Percentiles rank a stretch among this genome's conserved stretches.
phyloP scores from a whole-genome alignment of 2,797 vertebrate genomes.

The Poeciliopsis infans region DNA sequence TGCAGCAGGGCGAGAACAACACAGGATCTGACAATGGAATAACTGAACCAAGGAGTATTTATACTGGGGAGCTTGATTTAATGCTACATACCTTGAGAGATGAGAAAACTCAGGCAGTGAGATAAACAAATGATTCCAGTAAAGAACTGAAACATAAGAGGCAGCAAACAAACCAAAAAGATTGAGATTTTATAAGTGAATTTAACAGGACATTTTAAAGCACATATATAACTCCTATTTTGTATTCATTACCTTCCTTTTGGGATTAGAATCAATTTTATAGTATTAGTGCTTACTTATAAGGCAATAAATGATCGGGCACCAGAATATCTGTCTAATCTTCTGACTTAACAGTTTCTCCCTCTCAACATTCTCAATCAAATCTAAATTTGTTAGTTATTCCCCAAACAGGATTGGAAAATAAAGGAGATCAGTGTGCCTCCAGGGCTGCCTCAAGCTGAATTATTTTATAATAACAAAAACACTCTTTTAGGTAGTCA shows the following conservation, averaged over 20 bases:
- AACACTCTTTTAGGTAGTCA: background rate
- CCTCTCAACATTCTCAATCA: background rate
- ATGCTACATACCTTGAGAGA: background rate
- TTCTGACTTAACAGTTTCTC: background rate
- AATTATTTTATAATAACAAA: constrained; percentile 1
- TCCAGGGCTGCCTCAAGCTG: background rate
- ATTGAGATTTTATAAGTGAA: background rate
- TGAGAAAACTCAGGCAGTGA: background rate
- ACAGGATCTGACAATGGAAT: background rate
- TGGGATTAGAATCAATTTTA: background rate
- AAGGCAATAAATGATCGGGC: background rate
- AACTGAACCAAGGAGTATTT: background rate
- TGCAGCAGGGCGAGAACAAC: background rate
- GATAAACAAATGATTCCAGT: background rate
- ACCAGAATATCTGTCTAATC: constrained; percentile 1
- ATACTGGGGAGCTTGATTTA: background rate
- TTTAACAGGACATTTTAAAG: background rate
- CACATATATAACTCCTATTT: background rate
- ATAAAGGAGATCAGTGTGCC: background rate
- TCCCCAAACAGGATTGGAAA: background rate
- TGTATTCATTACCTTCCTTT: background rate
- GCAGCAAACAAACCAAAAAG: background rate
- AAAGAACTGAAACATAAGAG: background rate
- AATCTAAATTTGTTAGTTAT: background rate
- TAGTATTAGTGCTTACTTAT: background rate